Evolutionary conservation across 2,797 vertebrate species (phyloP), one percentile per base, ranked within the genome.

Genomic region (Danio jaintianensis): DNA sequence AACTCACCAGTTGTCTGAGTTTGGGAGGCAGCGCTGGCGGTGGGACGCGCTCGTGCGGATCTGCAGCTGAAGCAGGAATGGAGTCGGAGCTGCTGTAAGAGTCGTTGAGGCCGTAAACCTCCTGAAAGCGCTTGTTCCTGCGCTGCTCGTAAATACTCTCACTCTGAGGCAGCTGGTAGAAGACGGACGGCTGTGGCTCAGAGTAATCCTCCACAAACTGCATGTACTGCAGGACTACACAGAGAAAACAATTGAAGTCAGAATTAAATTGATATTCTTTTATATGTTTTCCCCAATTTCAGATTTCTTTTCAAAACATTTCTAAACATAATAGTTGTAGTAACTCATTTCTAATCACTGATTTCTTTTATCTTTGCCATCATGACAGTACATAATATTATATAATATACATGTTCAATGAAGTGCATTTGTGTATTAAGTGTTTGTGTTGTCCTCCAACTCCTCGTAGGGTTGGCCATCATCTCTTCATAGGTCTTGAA

Each of bases 161-260:
- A 0, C 94, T 99, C 93, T 98, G 98, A 0, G 97, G 97, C 36
- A 94, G 98, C 93, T 98, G 97, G 93, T 99, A 99, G 95, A 99
- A 99, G 86, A 98, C 88, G n/a, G 96, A 97, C 0, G 97, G 97
- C 93, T 99, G 98, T 0, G 98, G 98, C 88, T 99, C 98, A 0
- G 98, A 99, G 92, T 99, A 99, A 91, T 99, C 98, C 85, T 99
- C 97, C 11, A 99, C 95, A 81, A 99, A 97, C 93, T 98, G 97
- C 98, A 99, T 98, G 85, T 99, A 99, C 22, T 97, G 96, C 89
- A 95, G 92, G 92, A 99, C 98, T 99, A 45, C 9, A 59, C 16
- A 67, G 7, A 45, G 15, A 58, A 43, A 53, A 15, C 62, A 15
- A 9, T 2, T 4, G n/a, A 29, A 29, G n/a, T 29, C 3, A 29